Conservation (phyloP, 1,140 invertebrate species). For the Cydia splendana region DNA sequence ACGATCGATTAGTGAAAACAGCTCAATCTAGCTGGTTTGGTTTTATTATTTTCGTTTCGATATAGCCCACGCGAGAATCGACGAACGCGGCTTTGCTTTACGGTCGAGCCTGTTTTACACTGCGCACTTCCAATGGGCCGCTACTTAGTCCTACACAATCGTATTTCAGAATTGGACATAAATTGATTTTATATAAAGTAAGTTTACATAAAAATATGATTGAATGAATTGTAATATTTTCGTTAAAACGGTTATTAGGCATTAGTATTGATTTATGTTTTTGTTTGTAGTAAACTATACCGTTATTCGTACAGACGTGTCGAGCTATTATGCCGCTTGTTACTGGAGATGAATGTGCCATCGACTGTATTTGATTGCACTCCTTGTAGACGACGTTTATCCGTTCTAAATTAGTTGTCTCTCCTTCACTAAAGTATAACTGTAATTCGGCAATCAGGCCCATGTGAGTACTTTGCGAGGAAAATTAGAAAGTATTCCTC, state of each 20-base stretch:
- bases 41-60: background rate
- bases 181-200: conserved; percentile 3
- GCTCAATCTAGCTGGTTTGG: background rate
- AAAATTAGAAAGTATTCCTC: background rate
- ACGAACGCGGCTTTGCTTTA: background rate
- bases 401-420: background rate
- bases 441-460: background rate
- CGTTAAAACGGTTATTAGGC: conserved; percentile 7
- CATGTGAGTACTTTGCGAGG: background rate
- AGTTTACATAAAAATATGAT: background rate
- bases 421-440: background rate
- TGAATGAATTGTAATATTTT: background rate
- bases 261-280: conserved; percentile 14
- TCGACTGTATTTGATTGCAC: background rate
- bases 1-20: background rate
- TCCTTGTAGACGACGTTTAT: background rate
- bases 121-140: background rate
- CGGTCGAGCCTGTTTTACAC: background rate
- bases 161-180: background rate
- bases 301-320: background rate
- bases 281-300: background rate
- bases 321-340: background rate
- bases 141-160: conserved; percentile 1
- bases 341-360: background rate
- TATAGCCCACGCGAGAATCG: background rate